Evolutionary conservation across 2,888 invertebrate genomes (phyloP).

Genomic region (Thecophora atra): DNA sequence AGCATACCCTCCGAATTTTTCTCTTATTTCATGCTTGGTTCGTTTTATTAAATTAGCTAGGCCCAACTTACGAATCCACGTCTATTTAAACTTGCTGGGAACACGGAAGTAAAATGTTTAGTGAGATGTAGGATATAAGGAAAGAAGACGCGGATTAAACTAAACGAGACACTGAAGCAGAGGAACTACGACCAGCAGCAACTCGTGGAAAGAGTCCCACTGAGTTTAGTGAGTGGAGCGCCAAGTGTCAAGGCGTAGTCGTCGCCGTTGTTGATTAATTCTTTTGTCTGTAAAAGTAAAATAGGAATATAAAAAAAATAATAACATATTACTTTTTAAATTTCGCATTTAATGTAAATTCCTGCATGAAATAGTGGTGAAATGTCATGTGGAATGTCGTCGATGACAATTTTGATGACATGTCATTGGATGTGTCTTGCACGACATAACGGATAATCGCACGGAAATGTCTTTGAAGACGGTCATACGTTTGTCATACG

Average conservation of each 20-base stretch:
- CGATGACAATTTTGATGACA: too few species aligned
- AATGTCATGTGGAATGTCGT: too few species aligned
- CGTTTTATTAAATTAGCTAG: conserved; percentile 32
- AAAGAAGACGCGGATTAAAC: background rate
- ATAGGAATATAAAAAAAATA: too few species aligned
- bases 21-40: conserved; percentile 33
- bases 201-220: background rate
- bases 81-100: conserved; percentile 31
- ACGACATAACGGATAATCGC: too few species aligned
- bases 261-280: background rate
- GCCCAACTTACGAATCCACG: conserved; percentile 12
- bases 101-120: conserved; percentile 33
- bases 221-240: too few species aligned
- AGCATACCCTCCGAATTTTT: conserved; percentile 32
- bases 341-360: too few species aligned
- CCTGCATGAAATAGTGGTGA: too few species aligned
- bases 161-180: background rate
- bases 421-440: too few species aligned
- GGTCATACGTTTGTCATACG: too few species aligned
- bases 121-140: conserved; percentile 4
- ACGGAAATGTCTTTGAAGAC: too few species aligned
- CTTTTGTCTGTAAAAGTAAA: too few species aligned
- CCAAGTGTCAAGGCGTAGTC: background rate
- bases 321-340: too few species aligned
- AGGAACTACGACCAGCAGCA: background rate